These are phyloP conservation scores for Galleria mellonella DNA, from an alignment of 1,140 invertebrate genomes.

Conservation along the genomic window DNA sequence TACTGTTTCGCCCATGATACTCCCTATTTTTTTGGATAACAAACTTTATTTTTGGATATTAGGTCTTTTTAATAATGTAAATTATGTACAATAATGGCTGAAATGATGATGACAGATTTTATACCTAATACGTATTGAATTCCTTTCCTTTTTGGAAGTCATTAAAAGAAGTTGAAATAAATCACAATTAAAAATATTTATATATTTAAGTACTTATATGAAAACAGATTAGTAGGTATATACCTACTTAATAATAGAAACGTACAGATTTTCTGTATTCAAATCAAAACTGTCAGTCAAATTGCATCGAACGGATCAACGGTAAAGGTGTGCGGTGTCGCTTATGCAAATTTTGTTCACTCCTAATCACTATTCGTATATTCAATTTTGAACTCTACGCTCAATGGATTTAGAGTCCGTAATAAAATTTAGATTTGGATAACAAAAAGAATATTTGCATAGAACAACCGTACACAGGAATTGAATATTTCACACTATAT, in stretches of 20 bases:
- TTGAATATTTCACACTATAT: constrained; percentile 16
- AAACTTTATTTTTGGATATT: too few species aligned
- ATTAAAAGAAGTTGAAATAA: too few species aligned
- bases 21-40: too few species aligned
- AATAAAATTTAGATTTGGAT: constrained; percentile 5
- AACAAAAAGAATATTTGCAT: constrained; percentile 61
- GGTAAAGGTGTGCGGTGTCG: constrained; percentile 57
- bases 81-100: too few species aligned
- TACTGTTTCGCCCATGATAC: too few species aligned
- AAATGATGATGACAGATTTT: too few species aligned
- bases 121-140: too few species aligned
- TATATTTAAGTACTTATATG: too few species aligned
- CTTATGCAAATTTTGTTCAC: constrained; percentile 61
- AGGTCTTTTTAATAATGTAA: too few species aligned
- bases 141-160: too few species aligned
- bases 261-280: constrained; percentile 16
- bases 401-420: constrained; percentile 10
- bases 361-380: constrained; percentile 8
- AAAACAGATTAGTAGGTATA: background rate
- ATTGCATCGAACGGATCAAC: constrained; percentile 65
- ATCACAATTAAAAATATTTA: too few species aligned
- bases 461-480: constrained; percentile 23
- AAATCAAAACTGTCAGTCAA: constrained; percentile 66
- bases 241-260: background rate
- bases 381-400: constrained; percentile 21